Evolutionary conservation across 2,888 invertebrate species (phyloP), one percentile per base, ranked within the genome.

Genomic region (Lypha dubia): DNA sequence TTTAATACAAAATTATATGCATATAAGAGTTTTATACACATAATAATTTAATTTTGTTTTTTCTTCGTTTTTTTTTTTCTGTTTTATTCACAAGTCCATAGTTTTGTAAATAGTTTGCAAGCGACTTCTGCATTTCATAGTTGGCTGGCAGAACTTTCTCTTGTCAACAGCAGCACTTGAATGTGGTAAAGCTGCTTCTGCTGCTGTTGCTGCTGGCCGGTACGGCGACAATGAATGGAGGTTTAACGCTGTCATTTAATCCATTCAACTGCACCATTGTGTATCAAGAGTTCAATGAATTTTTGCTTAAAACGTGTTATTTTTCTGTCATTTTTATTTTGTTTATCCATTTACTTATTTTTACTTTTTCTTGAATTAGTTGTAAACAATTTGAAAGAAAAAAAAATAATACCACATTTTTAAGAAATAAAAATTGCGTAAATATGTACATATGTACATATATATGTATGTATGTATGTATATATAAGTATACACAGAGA

Each of bases 81-180:
- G 6, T 32, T 67, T 56, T 44, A 20, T 41, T 44, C 17, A 56
- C 44, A 2, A 32, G 15, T 32, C 22, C 44, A 35, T 46, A 17
- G 49, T 24, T 51, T n/a, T 44, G 51, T 74, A 15, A 49, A 67
- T 75, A 67, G 67, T 71, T 79, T 76, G 76, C 76, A 67, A 70
- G 60, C 58, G 62, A 49, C 56, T 80, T 79, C 68, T 76, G 76
- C 80, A 80, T 74, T 68, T 70, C 41, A 81, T 73, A 80, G 67
- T 65, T 74, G 83, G 32, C 35, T 65, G 74, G 81, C 81, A 81
- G 81, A 81, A 84, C 84, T 84, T 84, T 84, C 84, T 84, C 84
- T 81, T 81, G 63, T 77, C 63, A 63, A 77, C 81, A 84, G 77
- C 84, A 70, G 56, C 44, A n/a, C n/a, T 17, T 46, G 28, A 70